Evolutionary conservation across 1,140 invertebrate genomes (phyloP), one percentile per base, ranked within the genome.

Genomic region (Zaprionus kolodkinae): DNA sequence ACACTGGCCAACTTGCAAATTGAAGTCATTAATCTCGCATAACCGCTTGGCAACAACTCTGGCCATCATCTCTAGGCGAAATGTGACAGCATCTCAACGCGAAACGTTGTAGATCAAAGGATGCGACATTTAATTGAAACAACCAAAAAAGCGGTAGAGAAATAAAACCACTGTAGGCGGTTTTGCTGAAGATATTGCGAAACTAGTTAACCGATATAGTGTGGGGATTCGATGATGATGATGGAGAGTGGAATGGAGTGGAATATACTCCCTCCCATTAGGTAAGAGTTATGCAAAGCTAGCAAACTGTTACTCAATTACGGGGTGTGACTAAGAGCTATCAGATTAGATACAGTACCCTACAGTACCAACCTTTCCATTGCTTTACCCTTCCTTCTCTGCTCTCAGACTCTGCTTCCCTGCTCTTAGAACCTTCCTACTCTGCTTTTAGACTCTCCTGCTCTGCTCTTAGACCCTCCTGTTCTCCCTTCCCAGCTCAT

Each of bases 21-120:
- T 66, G 50, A 69, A 77, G 75, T 77, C 55, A 76, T 76, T 59
- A 70, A 78, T 76, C 72, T 78, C 62, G 38, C 15, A 11, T 56
- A 40, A 55, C 38, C 25, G 38, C 4, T 55, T 36, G 27, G 12
- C 55, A 66, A 15, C 55, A 66, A 50, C 43, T 63, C 55, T 65
- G 65, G 35, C 64, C 74, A 65, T 62, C 74, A 61, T 56, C 35
- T 68, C 52, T 52, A 35, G 9, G 15, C 27, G 30, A 56, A 59
- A 52, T 57, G 52, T 62, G 52, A 60, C 30, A 56, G 38, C 64
- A 55, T 59, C 35, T 52, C 21, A 61, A 56, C 45, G 68, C 62
- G 21, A 43, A 60, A 48, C 6, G 27, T 50, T 15, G n/a, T n/a
- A 21, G 65, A 77, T 85, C 65, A 84, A 83, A 84, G 68, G 59